Evolutionary conservation across 2,888 invertebrate species (phyloP).

Genomic region (Thecocarcelia acutangulata): DNA sequence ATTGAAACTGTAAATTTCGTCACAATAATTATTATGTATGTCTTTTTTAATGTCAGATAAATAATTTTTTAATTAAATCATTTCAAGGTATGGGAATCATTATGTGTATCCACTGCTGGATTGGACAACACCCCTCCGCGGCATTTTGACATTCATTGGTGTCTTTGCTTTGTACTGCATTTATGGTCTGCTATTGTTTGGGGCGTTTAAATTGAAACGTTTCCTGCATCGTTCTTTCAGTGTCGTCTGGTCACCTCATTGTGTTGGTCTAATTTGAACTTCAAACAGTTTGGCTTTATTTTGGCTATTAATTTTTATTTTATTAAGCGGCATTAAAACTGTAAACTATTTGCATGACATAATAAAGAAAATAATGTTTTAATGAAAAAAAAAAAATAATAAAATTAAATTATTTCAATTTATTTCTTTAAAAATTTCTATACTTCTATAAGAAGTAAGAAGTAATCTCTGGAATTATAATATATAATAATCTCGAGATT

Average conservation of each 20-base stretch:
- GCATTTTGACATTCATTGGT: constrained; percentile 77
- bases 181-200: constrained; percentile 76
- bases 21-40: constrained; percentile 47
- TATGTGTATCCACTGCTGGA: constrained; percentile 89
- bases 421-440: too few relatives aligned
- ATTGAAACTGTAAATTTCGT: neutral
- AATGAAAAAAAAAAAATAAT: too few relatives aligned
- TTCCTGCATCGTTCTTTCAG: constrained; percentile 75
- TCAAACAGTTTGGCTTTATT: neutral
- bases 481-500: too few relatives aligned
- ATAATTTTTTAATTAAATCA: neutral
- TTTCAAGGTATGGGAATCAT: constrained; percentile 82
- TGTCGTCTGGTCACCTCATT: constrained; percentile 76
- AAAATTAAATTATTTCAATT: too few relatives aligned
- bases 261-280: constrained; percentile 74
- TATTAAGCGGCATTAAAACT: too few relatives aligned
- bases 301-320: neutral
- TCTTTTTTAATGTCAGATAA: constrained; percentile 14
- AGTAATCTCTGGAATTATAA: too few relatives aligned
- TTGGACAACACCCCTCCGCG: constrained; percentile 86
- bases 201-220: constrained; percentile 76
- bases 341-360: too few relatives aligned
- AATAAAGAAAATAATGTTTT: too few relatives aligned
- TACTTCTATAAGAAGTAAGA: too few relatives aligned
- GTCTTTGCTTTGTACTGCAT: constrained; percentile 77